Evolutionary conservation across 2,113 vertebrate genomes (phyloP).

Genomic region (Anguilla rostrata): DNA sequence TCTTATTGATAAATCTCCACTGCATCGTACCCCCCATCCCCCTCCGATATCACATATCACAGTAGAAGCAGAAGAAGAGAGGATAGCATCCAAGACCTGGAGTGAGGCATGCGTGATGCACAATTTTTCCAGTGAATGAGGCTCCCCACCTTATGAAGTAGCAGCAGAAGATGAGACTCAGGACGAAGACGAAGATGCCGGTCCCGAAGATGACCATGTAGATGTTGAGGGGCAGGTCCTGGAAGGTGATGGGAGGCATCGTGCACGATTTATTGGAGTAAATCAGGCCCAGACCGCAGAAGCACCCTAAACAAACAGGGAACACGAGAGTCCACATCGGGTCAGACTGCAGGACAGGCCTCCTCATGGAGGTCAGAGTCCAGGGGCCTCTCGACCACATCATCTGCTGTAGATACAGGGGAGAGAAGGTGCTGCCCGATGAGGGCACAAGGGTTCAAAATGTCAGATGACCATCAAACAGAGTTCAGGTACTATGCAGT

Average conservation of each 20-base stretch:
- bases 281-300: constrained; percentile 83
- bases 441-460: background rate
- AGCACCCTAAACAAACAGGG: constrained; percentile 75
- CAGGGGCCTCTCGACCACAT: background rate
- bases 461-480: background rate
- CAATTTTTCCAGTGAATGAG: background rate
- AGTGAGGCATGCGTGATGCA: background rate
- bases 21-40: too few relatives aligned
- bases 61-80: too few relatives aligned
- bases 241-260: constrained; percentile 92
- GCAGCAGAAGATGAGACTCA: constrained; percentile 95
- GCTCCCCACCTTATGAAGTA: constrained; percentile 87
- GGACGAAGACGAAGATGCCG: constrained; percentile 89
- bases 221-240: constrained; percentile 91
- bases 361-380: background rate
- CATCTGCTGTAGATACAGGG: background rate
- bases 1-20: too few relatives aligned
- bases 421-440: background rate
- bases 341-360: background rate
- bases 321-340: background rate
- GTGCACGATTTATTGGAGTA: constrained; percentile 81
- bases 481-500: background rate
- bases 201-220: constrained; percentile 95
- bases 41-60: too few relatives aligned
- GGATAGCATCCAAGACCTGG: background rate